Conservation (phyloP, 2,888 invertebrate genomes). For the Amblyteles armatorius region DNA sequence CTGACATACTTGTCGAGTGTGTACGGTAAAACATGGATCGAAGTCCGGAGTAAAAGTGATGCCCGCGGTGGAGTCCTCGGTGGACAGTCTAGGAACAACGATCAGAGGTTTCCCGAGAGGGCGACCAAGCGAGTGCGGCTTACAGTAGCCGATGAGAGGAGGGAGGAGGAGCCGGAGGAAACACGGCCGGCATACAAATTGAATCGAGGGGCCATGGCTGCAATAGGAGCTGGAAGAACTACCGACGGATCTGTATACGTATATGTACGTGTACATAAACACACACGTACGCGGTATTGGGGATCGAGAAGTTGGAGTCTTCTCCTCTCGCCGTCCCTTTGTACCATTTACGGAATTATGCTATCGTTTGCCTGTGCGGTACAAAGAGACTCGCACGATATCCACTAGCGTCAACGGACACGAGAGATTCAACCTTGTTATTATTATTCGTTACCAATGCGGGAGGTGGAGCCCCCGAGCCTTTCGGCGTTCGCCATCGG, state of each 20-base stretch:
- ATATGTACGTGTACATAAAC: slow-evolving; percentile 22
- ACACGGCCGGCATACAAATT: slow-evolving; percentile 80
- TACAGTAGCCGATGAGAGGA: slow-evolving; percentile 51
- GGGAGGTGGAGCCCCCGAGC: slow-evolving; percentile 27
- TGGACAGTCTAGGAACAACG: slow-evolving; percentile 60
- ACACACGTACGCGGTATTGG: slow-evolving; percentile 50
- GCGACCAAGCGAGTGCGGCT: slow-evolving; percentile 51
- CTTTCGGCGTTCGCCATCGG: slow-evolving; percentile 53
- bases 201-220: slow-evolving; percentile 73
- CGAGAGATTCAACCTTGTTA: slow-evolving; percentile 55
- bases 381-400: slow-evolving; percentile 66
- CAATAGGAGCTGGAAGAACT: slow-evolving; percentile 34
- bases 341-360: slow-evolving; percentile 77
- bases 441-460: slow-evolving; percentile 62
- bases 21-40: slow-evolving; percentile 22
- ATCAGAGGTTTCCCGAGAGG: slow-evolving; percentile 57
- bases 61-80: slow-evolving; percentile 15
- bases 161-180: slow-evolving; percentile 64
- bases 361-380: slow-evolving; percentile 76
- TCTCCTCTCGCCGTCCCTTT: slow-evolving; percentile 61
- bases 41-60: slow-evolving; percentile 13
- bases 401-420: slow-evolving; percentile 43
- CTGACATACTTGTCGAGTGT: slow-evolving; percentile 53
- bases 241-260: slow-evolving; percentile 52
- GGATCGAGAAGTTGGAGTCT: slow-evolving; percentile 51